Evolutionary conservation across 2,113 vertebrate genomes (phyloP).

Genomic region (Catharus minimus): DNA sequence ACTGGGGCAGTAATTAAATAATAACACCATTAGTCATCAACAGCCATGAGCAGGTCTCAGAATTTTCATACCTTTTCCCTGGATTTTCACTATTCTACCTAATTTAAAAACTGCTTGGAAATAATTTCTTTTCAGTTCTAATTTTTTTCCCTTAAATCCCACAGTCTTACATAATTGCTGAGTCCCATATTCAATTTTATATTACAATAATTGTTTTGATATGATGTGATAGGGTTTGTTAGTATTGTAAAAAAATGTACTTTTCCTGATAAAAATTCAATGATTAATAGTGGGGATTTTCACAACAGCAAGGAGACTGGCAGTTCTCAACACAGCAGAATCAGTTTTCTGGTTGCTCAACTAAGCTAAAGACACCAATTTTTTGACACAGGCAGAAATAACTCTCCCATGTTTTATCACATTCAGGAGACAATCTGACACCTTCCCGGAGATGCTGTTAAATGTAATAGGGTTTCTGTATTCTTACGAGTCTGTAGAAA

Average conservation of each 20-base stretch:
- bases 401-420: background rate
- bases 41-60: background rate
- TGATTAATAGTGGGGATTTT: background rate
- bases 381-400: background rate
- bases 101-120: background rate
- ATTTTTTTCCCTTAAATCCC: background rate
- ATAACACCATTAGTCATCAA: background rate
- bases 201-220: background rate
- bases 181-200: background rate
- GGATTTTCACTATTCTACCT: background rate
- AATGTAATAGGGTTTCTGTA: background rate
- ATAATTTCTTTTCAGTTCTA: background rate
- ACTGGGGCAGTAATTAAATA: background rate
- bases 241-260: background rate
- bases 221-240: background rate
- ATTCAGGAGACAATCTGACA: background rate
- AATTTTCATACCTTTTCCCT: background rate
- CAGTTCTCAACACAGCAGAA: background rate
- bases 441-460: background rate
- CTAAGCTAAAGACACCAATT: background rate
- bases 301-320: background rate
- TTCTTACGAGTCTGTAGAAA: background rate
- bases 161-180: background rate
- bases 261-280: background rate
- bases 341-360: background rate